A percentile compares a stretch with the other conserved stretches of the same genome.
phyloP scores from a whole-genome alignment of 1,140 invertebrate species.

The Cephus cinctus region DNA sequence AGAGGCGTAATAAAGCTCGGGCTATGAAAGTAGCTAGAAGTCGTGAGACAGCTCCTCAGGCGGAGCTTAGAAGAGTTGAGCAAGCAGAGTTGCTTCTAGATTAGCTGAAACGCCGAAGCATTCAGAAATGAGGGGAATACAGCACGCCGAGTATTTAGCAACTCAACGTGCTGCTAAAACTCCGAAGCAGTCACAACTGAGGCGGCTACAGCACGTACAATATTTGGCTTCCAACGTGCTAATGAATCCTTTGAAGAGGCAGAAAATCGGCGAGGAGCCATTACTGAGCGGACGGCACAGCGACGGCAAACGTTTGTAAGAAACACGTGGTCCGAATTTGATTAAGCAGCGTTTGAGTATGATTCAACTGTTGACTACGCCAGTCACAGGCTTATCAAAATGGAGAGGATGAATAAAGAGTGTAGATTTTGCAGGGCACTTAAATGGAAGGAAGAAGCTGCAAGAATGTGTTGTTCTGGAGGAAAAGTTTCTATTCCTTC shows the following conservation, averaged over 20 bases:
- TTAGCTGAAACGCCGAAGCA: too few relatives aligned
- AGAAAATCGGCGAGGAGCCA: conserved; percentile 35
- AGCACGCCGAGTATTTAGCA: conserved; percentile 33
- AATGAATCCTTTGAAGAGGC: too few relatives aligned
- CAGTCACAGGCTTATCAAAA: conserved; percentile 34
- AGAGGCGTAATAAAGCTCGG: too few relatives aligned
- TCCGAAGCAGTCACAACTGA: conserved; percentile 41
- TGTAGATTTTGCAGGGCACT: conserved; percentile 16
- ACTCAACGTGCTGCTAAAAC: conserved; percentile 19
- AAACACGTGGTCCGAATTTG: conserved; percentile 22
- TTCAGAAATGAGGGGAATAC: too few relatives aligned
- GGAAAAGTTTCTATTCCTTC: conserved; percentile 22
- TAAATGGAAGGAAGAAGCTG: conserved; percentile 19
- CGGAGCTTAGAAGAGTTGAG: too few relatives aligned
- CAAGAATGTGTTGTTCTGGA: conserved; percentile 21
- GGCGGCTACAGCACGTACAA: too few relatives aligned
- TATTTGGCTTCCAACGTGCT: too few relatives aligned
- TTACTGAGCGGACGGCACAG: conserved; percentile 28
- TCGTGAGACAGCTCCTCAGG: too few relatives aligned
- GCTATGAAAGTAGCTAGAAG: too few relatives aligned
- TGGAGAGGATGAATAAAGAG: conserved; percentile 9
- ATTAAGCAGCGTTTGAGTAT: conserved; percentile 41
- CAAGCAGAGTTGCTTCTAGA: too few relatives aligned
- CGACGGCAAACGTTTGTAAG: conserved; percentile 38
- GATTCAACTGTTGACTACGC: conserved; percentile 42